These are phyloP conservation scores for Druon quercuslanigerum DNA, from an alignment of 1,140 invertebrate genomes.

Conservation along the genomic window DNA sequence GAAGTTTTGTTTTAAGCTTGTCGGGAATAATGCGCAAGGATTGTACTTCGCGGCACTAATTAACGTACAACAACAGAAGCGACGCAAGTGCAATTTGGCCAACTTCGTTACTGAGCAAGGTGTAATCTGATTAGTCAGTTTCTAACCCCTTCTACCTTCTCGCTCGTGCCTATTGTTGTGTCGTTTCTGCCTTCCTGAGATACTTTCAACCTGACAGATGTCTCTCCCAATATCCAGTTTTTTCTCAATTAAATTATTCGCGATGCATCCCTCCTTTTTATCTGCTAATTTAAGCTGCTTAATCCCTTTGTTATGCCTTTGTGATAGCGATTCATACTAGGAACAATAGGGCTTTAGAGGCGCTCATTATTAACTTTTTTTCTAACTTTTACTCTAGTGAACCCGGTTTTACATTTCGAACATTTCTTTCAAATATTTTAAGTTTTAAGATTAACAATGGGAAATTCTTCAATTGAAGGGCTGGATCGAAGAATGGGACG, in stretches of 20 bases:
- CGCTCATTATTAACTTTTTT: no score
- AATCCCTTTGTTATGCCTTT: no score
- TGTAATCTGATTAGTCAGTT: conserved; percentile 29
- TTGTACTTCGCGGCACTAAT: conserved; percentile 22
- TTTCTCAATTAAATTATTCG: not conserved
- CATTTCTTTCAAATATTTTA: no score
- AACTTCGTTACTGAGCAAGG: conserved; percentile 27
- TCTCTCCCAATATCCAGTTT: not conserved
- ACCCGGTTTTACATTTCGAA: no score
- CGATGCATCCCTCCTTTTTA: no score
- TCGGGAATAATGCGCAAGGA: conserved; percentile 22
- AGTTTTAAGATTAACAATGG: no score
- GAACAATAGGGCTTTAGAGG: no score
- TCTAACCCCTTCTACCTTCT: not conserved
- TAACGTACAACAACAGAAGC: conserved; percentile 28
- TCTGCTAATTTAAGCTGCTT: no score
- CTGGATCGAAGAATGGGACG: no score
- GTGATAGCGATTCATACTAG: no score
- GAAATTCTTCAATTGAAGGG: no score
- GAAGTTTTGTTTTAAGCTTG: conserved; percentile 28
- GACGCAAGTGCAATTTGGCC: conserved; percentile 33
- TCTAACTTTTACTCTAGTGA: no score
- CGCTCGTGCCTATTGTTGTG: conserved; percentile 18
- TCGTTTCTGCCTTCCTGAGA: not conserved
- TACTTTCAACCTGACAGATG: conserved; percentile 9